Percentiles rank a stretch among this genome's conserved stretches.
phyloP scores from a whole-genome alignment of 2,797 vertebrate species.

The Labroides dimidiatus region DNA sequence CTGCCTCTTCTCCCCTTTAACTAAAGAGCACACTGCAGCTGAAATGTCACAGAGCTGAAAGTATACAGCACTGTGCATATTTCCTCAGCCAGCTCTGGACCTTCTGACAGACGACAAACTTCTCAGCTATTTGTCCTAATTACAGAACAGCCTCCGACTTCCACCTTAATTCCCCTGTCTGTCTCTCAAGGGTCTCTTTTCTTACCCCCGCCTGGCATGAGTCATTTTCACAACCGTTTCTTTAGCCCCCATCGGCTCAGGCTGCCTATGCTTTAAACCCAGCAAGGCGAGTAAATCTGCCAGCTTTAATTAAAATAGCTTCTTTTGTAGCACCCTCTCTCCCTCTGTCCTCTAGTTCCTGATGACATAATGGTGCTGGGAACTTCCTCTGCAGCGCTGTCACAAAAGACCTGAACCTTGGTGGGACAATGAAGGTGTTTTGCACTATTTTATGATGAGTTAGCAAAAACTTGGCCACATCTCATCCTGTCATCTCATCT shows the following conservation, averaged over 20 bases:
- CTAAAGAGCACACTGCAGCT: conserved; percentile 24
- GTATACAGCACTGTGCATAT: conserved; percentile 52
- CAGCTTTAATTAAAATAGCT: conserved; percentile 84
- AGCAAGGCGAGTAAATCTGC: conserved; percentile 80
- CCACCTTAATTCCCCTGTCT: conserved; percentile 67
- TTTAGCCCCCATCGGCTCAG: conserved; percentile 65
- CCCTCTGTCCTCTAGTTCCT: conserved; percentile 58
- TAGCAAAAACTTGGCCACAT: conserved; percentile 42
- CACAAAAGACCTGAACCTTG: conserved; percentile 58
- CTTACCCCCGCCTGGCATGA: conserved; percentile 68
- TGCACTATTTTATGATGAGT: conserved; percentile 65
- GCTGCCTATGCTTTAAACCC: conserved; percentile 70
- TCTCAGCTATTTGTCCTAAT: conserved; percentile 78
- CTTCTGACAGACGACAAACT: conserved; percentile 63
- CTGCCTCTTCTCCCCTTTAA: conserved; percentile 1
- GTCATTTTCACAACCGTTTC: conserved; percentile 79
- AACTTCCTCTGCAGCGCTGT: conserved; percentile 62
- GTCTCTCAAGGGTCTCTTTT: conserved; percentile 69
- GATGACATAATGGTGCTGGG: conserved; percentile 70
- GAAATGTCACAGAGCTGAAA: conserved; percentile 59
- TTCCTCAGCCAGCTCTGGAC: conserved; percentile 51
- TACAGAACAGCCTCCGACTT: conserved; percentile 68
- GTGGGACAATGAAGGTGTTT: conserved; percentile 43
- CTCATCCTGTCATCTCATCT: conserved; percentile 38
- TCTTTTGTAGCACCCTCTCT: conserved; percentile 65